Evolutionary conservation across 2,888 invertebrate species (phyloP), one percentile per base, ranked within the genome.

Genomic region (Cosmorhoe ocellata): DNA sequence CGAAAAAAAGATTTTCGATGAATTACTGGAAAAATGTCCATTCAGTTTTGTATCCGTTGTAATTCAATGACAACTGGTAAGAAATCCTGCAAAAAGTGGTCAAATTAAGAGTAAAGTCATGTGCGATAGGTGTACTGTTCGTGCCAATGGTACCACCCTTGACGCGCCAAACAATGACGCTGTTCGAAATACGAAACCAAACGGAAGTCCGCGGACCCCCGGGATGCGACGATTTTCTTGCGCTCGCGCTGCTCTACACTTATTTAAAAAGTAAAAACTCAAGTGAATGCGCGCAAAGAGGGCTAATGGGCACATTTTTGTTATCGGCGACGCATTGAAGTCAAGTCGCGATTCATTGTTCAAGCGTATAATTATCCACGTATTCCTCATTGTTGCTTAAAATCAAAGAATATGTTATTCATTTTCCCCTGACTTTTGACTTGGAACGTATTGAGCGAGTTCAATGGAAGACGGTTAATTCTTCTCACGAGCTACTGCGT

Each of bases 351-450:
- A 65, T 69, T 67, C 71, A 82, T 90, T 90, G 90, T 90, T 90
- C 85, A 73, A 74, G 69, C 74, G 74, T 83, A 81, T 89, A 90
- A 90, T 90, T 90, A 89, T 82, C 68, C 75, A 73, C 74, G 74
- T 71, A 79, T 79, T 81, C 76, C 70, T 78, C 75, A 86, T 89
- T 86, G 84, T 88, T 79, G 76, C 74, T 72, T 74, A 71, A 82
- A 86, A 84, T 85, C 84, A 86, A 84, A 88, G 85, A 89, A 88
- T 87, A 89, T 88, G 89, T 74, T 86, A 74, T 79, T 81, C 76
- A 74, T 73, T 78, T 81, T 76, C 81, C 87, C 86, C 84, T 84
- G 87, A 88, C 81, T 87, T 86, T 79, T 87, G 82, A 83, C 83
- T 85, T 61, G 73, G 67, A 79, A 67, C 81, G 74, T 84, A 84